Percentiles rank a stretch among this genome's conserved stretches.
Evolutionary conservation across 2,888 invertebrate species (phyloP).

Genomic region (Hydriomena furcata): DNA sequence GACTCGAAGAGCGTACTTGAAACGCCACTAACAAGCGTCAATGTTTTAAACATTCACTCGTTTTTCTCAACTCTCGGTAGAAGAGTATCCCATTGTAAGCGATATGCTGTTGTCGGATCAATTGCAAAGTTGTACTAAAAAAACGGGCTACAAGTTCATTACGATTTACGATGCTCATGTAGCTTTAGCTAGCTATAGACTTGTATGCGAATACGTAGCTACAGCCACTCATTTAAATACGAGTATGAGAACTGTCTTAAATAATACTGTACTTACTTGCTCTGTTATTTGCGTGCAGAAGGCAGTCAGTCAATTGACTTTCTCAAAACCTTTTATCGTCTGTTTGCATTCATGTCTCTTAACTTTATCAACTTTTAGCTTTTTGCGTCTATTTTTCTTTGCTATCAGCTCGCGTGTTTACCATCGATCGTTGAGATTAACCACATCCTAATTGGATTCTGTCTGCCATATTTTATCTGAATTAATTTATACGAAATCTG

Average conservation of each 20-base stretch:
- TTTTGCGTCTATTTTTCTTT: slow-evolving; percentile 3
- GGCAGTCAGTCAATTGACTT: slow-evolving; percentile 1
- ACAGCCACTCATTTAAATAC: too few relatives aligned
- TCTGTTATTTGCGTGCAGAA: neutral
- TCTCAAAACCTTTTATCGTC: neutral
- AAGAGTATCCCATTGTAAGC: neutral
- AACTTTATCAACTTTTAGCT: neutral
- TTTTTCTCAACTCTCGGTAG: slow-evolving; percentile 20
- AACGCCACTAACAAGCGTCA: slow-evolving; percentile 51
- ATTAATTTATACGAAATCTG: slow-evolving; percentile 34
- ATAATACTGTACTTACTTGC: neutral
- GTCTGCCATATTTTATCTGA: slow-evolving; percentile 27
- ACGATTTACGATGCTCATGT: neutral
- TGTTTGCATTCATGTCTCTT: neutral
- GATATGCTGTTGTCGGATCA: slow-evolving; percentile 4
- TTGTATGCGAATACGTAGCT: too few relatives aligned
- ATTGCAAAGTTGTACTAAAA: neutral
- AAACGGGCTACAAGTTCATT: neutral
- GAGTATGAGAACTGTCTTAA: neutral
- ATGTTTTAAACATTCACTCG: slow-evolving; percentile 56
- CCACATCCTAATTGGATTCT: slow-evolving; percentile 34
- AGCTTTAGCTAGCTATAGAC: too few relatives aligned
- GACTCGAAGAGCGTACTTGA: slow-evolving; percentile 42
- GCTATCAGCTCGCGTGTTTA: slow-evolving; percentile 17
- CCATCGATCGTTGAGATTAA: slow-evolving; percentile 22